A percentile compares a stretch with the other conserved stretches of the same genome.
phyloP scores from a whole-genome alignment of 2,888 invertebrate species.

The Drosophila seclusa region DNA sequence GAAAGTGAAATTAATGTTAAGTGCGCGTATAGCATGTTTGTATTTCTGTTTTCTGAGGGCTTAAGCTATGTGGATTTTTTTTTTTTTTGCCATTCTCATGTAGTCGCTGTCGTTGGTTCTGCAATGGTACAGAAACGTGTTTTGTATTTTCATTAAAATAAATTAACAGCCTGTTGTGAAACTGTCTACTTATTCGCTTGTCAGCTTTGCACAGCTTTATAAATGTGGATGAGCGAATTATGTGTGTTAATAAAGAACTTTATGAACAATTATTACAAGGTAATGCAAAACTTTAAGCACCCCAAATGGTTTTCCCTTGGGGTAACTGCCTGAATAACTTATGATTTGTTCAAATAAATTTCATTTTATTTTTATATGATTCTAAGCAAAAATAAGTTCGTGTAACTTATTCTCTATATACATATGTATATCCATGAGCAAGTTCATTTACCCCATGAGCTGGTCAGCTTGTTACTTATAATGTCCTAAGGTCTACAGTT shows the following conservation, averaged over 20 bases:
- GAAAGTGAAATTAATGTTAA: conserved; percentile 80
- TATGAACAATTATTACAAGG: not conserved
- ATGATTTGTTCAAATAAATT: not conserved
- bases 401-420: too few relatives aligned
- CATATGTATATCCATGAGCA: not conserved
- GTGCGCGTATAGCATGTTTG: conserved; percentile 60
- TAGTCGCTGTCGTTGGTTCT: conserved; percentile 22
- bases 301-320: not conserved
- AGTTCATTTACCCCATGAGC: conserved; percentile 14
- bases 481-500: conserved; percentile 11
- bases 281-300: not conserved
- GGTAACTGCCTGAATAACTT: not conserved
- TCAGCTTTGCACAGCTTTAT: not conserved
- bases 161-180: conserved; percentile 54
- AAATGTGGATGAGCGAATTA: not conserved
- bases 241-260: not conserved
- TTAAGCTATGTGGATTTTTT: conserved; percentile 17
- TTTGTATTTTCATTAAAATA: conserved; percentile 58
- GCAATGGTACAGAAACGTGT: conserved; percentile 45
- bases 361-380: not conserved
- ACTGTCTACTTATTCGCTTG: conserved; percentile 13
- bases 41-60: conserved; percentile 42
- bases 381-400: not conserved
- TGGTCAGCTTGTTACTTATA: not conserved
- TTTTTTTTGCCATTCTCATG: not conserved